Percentiles rank a stretch among this genome's conserved stretches.
Conservation (phyloP, 1,140 invertebrate species). For the Glossosoma conforme region DNA sequence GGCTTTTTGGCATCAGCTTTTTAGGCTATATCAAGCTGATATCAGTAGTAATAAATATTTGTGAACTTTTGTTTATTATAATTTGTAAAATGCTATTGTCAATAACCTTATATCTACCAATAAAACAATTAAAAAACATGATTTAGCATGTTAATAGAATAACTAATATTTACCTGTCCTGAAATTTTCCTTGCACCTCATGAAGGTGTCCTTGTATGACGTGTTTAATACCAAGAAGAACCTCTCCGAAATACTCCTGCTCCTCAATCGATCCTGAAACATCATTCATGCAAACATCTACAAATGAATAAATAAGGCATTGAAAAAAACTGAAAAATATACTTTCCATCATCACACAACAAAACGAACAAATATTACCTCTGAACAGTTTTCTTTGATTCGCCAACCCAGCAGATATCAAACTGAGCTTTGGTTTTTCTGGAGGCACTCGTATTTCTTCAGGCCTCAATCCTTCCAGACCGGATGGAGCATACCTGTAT, state of each 20-base stretch:
- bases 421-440: slow-evolving; percentile 45
- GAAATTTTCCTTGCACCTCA: slow-evolving; percentile 62
- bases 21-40: too few relatives aligned
- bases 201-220: slow-evolving; percentile 68
- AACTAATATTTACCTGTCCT: slow-evolving; percentile 44
- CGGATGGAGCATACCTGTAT: slow-evolving; percentile 25
- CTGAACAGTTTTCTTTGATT: slow-evolving; percentile 47
- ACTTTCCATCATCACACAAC: too few relatives aligned
- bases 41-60: too few relatives aligned
- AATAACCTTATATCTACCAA: too few relatives aligned
- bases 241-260: slow-evolving; percentile 71
- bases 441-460: slow-evolving; percentile 48
- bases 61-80: too few relatives aligned
- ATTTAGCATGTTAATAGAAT: too few relatives aligned
- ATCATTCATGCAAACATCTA: slow-evolving; percentile 5
- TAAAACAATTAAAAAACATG: too few relatives aligned
- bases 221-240: slow-evolving; percentile 68
- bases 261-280: slow-evolving; percentile 54
- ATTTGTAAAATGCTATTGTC: too few relatives aligned
- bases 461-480: slow-evolving; percentile 35
- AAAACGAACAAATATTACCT: slow-evolving; percentile 34
- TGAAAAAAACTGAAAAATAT: slow-evolving; percentile 6
- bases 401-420: slow-evolving; percentile 45
- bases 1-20: too few relatives aligned
- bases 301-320: slow-evolving; percentile 1